Evolutionary conservation across 1,140 invertebrate species (phyloP), one percentile per base, ranked within the genome.

Genomic region (roundworm (Caenorhabditis elegans)): DNA sequence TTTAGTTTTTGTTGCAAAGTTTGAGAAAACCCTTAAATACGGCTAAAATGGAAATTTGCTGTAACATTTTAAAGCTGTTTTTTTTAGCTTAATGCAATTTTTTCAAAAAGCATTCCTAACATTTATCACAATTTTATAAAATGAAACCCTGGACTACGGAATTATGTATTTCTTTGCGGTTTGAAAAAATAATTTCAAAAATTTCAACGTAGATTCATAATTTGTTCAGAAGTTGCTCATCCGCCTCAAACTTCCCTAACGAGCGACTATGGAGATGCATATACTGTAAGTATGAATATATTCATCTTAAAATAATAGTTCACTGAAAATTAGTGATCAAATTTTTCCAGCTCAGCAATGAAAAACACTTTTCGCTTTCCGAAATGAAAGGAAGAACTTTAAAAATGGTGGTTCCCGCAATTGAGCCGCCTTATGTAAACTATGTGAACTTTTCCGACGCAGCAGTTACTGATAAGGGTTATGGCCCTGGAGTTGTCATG

Each of bases 401-500:
- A 47, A 65, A 51, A 46, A 65, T 83, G 6, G 49, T 79, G 31
- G 82, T 83, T 3, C 82, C 82, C 26, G 65, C 76, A 39, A 53
- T 83, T 28, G 82, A 83, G 55, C 82, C 76, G 15, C 82, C 82
- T 3, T 84, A 84, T 36, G 83, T 85, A 17, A 85, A 85, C 83
- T 85, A 85, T 43, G 77, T 85, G 75, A 85, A 85, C 60, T 82
- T 80, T 34, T 48, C 83, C 15, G 80, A 78, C 31, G 80, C 76
- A 22, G 83, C 78, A 24, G 60, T 51, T 26, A 34, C 49, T 15
- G 76, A 82, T 31, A 70, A 46, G 28, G 84, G 84, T 43, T 85
- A 85, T 53, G 83, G 83, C n/a, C 84, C 84, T 13, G 84, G 84
- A 76, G 79, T 85, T 26, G 84, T 85, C 19, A 85, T 85, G 4